Conservation (phyloP, 2,888 invertebrate species). For the Ephialtes manifestator region DNA sequence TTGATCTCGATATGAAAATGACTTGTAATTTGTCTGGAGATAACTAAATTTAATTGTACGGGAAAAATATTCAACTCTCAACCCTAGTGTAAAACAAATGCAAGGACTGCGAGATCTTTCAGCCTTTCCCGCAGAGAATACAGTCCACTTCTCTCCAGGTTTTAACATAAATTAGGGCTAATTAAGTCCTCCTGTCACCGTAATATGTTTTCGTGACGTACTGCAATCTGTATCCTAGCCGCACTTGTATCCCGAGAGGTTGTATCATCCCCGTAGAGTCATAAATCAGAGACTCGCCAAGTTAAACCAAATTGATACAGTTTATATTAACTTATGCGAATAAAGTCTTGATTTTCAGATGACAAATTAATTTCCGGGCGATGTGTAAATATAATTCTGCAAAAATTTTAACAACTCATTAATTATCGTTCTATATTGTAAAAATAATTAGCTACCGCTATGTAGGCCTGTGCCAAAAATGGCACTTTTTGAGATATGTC, state of each 20-base stretch:
- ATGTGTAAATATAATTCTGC: too few relatives aligned
- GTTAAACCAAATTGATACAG: neutral
- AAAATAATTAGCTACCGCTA: too few relatives aligned
- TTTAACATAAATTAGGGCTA: constrained; percentile 30
- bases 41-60: neutral
- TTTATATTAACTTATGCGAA: too few relatives aligned
- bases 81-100: neutral
- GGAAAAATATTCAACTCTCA: neutral
- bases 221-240: constrained; percentile 11
- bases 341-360: too few relatives aligned
- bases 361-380: too few relatives aligned
- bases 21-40: neutral
- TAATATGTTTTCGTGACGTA: constrained; percentile 32
- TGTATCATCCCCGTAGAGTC: constrained; percentile 13
- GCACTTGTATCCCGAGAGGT: constrained; percentile 12
- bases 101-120: neutral
- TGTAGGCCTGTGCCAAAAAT: too few relatives aligned
- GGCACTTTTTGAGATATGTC: too few relatives aligned
- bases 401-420: too few relatives aligned
- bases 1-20: neutral
- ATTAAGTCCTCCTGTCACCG: constrained; percentile 30
- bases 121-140: neutral
- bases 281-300: neutral
- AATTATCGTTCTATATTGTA: too few relatives aligned
- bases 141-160: neutral